Percentiles rank a stretch among this genome's conserved stretches.
These are phyloP conservation scores for Neolamprologus sp. DNA, from an alignment of 2,113 vertebrate genomes.

Conservation along the genomic window DNA sequence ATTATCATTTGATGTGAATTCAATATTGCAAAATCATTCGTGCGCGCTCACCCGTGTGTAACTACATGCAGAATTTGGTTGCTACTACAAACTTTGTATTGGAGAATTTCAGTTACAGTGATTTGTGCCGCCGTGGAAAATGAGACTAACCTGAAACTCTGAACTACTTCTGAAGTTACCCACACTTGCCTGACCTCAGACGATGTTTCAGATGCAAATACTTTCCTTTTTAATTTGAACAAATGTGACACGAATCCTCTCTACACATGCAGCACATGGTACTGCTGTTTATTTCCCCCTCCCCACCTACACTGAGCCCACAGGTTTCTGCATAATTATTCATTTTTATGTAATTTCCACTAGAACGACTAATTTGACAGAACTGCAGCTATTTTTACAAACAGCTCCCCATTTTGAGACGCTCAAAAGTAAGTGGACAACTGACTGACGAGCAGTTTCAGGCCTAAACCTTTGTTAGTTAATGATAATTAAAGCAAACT, in stretches of 20 bases:
- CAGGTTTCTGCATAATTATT: background rate
- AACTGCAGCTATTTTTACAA: background rate
- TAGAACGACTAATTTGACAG: background rate
- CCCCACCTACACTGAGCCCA: background rate
- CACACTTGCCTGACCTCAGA: background rate
- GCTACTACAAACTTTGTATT: background rate
- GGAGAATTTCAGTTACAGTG: background rate
- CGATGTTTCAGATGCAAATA: background rate
- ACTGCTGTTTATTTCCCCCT: background rate
- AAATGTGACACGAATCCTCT: background rate
- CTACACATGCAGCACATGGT: background rate
- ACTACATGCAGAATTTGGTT: background rate
- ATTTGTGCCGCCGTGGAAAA: background rate
- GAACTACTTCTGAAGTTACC: background rate
- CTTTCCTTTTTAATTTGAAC: background rate
- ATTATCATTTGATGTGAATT: background rate
- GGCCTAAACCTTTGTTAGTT: background rate
- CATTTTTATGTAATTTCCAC: background rate
- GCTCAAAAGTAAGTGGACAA: background rate
- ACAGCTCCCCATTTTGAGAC: background rate
- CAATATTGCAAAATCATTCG: background rate
- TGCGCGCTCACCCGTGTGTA: rapidly evolving
- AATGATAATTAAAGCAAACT: background rate
- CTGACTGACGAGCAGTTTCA: background rate
- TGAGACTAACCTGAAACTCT: background rate